A percentile compares a stretch with the other conserved stretches of the same genome.
phyloP scores from a whole-genome alignment of 2,888 invertebrate genomes.

The Byasa hedistus region DNA sequence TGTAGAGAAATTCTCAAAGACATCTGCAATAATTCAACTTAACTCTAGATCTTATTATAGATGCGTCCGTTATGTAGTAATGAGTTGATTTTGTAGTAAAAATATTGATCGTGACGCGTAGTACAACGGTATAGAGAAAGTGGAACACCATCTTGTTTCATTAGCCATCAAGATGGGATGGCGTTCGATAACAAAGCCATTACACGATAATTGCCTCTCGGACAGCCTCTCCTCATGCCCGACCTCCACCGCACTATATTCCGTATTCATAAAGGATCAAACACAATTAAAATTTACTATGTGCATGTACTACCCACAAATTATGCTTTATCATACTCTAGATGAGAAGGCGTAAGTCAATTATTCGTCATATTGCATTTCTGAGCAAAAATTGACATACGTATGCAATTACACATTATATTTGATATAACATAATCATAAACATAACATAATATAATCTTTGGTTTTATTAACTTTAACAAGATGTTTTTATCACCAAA shows the following conservation, averaged over 20 bases:
- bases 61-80: constrained; percentile 9
- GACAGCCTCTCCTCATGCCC: constrained; percentile 20
- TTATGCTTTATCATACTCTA: not conserved
- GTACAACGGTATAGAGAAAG: constrained; percentile 44
- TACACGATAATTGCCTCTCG: constrained; percentile 60
- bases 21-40: not conserved
- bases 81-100: constrained; percentile 16
- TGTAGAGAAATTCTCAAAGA: not conserved
- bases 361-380: too few species aligned
- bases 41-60: not conserved
- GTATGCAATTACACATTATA: too few species aligned
- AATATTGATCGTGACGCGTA: constrained; percentile 16
- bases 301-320: not conserved
- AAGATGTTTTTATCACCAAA: too few species aligned
- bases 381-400: too few species aligned
- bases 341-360: too few species aligned
- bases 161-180: constrained; percentile 58
- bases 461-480: too few species aligned
- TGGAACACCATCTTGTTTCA: constrained; percentile 50
- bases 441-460: too few species aligned
- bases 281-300: constrained; percentile 9
- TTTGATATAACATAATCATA: too few species aligned
- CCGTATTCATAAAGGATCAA: constrained; percentile 12
- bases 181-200: constrained; percentile 67
- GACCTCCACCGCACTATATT: constrained; percentile 34